A percentile compares a stretch with the other conserved stretches of the same genome.
These are phyloP conservation scores for Nomada ferruginata DNA, from an alignment of 2,888 invertebrate species.

Conservation along the genomic window DNA sequence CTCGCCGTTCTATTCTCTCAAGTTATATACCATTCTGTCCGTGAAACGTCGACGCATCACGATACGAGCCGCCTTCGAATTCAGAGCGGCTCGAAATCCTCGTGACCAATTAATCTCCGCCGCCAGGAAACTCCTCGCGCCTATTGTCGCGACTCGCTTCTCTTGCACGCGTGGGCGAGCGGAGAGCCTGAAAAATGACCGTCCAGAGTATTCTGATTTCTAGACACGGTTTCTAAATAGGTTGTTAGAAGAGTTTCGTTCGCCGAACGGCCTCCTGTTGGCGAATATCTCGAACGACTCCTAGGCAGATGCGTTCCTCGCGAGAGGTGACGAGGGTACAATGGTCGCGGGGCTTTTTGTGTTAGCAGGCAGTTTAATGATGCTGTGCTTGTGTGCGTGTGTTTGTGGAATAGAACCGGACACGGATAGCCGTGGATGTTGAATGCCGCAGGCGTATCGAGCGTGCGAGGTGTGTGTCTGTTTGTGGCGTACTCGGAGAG, in stretches of 20 bases:
- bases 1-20: slow-evolving; percentile 1
- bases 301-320: neutral
- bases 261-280: neutral
- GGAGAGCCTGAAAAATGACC: slow-evolving; percentile 59
- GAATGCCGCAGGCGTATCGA: slow-evolving; percentile 73
- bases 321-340: slow-evolving; percentile 60
- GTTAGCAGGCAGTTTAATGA: slow-evolving; percentile 76
- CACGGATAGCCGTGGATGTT: slow-evolving; percentile 61
- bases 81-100: slow-evolving; percentile 60
- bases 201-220: neutral
- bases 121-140: slow-evolving; percentile 72
- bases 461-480: slow-evolving; percentile 65
- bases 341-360: slow-evolving; percentile 68
- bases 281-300: slow-evolving; percentile 4
- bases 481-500: slow-evolving; percentile 79
- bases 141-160: slow-evolving; percentile 67
- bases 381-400: slow-evolving; percentile 55
- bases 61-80: slow-evolving; percentile 35
- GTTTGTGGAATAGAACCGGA: slow-evolving; percentile 29
- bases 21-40: slow-evolving; percentile 15
- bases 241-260: neutral
- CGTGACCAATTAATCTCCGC: slow-evolving; percentile 80
- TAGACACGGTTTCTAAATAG: neutral
- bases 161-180: slow-evolving; percentile 49
- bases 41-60: slow-evolving; percentile 1